Conservation (phyloP, 2,113 vertebrate genomes). For the Oplegnathus fasciatus region DNA sequence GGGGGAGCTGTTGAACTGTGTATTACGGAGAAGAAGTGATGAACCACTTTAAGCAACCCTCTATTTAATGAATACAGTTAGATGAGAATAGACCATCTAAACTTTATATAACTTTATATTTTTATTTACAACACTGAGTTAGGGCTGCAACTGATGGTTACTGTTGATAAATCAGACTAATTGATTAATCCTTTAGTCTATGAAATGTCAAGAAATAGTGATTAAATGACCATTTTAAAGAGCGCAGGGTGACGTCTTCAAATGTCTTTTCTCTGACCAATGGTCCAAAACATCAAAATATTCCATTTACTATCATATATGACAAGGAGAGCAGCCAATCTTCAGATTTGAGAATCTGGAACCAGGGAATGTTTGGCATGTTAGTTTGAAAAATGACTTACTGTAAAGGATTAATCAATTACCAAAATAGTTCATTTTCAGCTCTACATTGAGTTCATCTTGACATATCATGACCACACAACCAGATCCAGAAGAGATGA, state of each 20-base stretch:
- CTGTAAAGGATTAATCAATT: not conserved
- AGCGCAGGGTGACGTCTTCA: too few relatives aligned
- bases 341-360: not conserved
- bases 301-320: not conserved
- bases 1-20: slow-evolving; percentile 59
- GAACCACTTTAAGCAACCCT: not conserved
- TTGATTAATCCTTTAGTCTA: not conserved
- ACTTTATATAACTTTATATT: not conserved
- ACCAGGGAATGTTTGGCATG: not conserved
- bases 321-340: too few relatives aligned
- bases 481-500: slow-evolving; percentile 11
- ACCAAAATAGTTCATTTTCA: not conserved
- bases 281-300: too few relatives aligned
- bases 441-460: not conserved
- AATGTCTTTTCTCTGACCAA: too few relatives aligned
- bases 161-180: too few relatives aligned
- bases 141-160: too few relatives aligned
- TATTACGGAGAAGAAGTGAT: too few relatives aligned
- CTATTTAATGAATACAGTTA: not conserved
- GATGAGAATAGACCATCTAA: not conserved
- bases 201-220: too few relatives aligned
- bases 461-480: not conserved
- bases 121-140: not conserved
- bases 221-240: too few relatives aligned
- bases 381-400: not conserved